Evolutionary conservation across 2,797 vertebrate species (phyloP).

Genomic region (Clarias fuscus): DNA sequence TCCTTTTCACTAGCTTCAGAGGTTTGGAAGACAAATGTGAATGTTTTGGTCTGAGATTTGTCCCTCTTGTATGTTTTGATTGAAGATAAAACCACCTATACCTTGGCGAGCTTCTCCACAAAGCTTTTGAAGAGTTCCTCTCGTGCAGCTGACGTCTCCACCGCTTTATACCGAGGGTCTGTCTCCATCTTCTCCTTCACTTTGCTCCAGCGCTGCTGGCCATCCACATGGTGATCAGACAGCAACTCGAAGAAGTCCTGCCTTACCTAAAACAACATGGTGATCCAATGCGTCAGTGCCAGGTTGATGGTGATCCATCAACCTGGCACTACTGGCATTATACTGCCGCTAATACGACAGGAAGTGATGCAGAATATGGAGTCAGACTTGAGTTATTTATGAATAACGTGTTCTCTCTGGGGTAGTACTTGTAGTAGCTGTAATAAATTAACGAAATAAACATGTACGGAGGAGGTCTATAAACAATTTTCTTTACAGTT

Average conservation of each 20-base stretch:
- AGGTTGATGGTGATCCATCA: no score
- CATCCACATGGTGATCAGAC: constrained; percentile 91
- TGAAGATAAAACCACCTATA: constrained; percentile 2
- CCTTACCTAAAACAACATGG: constrained; percentile 79
- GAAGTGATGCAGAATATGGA: neutral
- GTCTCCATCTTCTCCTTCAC: constrained; percentile 96
- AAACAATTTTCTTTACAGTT: neutral
- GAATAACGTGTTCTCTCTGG: neutral
- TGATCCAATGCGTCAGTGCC: no score
- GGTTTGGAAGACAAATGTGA: neutral
- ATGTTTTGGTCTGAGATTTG: neutral
- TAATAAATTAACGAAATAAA: neutral
- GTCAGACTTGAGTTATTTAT: neutral
- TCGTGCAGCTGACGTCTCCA: constrained; percentile 91
- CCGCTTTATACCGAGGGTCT: constrained; percentile 94
- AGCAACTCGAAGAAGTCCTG: constrained; percentile 95
- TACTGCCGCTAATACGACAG: neutral
- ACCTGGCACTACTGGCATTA: neutral
- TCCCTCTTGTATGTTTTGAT: neutral
- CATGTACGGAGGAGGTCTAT: neutral
- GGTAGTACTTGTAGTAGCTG: no score
- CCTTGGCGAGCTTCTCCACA: constrained; percentile 95
- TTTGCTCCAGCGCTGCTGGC: constrained; percentile 97
- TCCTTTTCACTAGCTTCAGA: neutral
- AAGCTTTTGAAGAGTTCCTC: constrained; percentile 97